Base-by-base conservation (phyloP, 1,140 invertebrate species). In the Babylonia areolata region DNA sequence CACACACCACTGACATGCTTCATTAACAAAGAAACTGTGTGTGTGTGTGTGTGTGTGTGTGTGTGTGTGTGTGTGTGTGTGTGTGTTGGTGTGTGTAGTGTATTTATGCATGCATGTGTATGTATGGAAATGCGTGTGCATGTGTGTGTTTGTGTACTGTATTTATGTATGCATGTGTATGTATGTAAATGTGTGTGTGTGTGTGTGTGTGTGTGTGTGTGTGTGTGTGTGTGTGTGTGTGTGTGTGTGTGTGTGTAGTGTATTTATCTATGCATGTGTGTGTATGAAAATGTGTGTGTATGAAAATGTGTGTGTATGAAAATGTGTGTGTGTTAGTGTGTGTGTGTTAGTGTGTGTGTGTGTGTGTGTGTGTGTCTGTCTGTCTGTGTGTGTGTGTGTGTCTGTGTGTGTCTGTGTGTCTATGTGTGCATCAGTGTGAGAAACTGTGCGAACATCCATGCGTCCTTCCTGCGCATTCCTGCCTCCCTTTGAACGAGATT, bases 261-360 rank as follows among this genome's bases (percentile, higher is more conserved):
- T 81, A 1, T 33, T 0, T 81, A 42, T 58, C 28, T 12, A 23
- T 81, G 17, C 11, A 37, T 51, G 40, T 81, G 80, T 28, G 2
- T 81, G 42, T n/a, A 9, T 37, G 23, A 35, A 37, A 1, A 1
- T 33, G 31, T 78, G 77, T 78, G 28, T 78, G 33, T 78, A 28
- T n/a, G 23, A 5, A 5, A 15, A 23, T 23, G 20, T 69, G 58
- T 69, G 3, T 23, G 23, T 69, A 5, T 69, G 58, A 11, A 5
- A 11, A 28, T 9, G 23, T 69, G 64, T 73, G 31, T 28, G 31
- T 35, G 71, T 35, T n/a, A 35, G 35, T 35, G 81, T 80, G 75
- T 78, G 75, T 78, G 75, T 78, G 75, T 78, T 23, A 31, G 75
- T 78, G 75, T 78, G 75, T 78, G 46, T 54, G 80, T 81, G 75